phyloP scores from a whole-genome alignment of 2,888 invertebrate genomes.

The Nasonia oneida region DNA sequence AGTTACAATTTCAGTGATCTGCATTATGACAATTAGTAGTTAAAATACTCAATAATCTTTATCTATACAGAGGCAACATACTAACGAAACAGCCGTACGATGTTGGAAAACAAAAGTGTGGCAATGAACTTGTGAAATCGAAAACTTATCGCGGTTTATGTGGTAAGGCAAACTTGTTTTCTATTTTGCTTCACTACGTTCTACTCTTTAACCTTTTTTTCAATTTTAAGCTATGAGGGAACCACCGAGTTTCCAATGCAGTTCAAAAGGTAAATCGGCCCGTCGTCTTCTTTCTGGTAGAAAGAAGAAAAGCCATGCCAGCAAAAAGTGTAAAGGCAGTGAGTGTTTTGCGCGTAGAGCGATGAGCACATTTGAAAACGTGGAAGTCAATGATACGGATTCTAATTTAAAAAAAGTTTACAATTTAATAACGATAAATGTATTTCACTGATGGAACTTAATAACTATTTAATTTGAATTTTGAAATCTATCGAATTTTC shows the following conservation, averaged over 20 bases:
- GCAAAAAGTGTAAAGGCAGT: not conserved
- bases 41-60: not conserved
- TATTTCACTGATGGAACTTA: constrained; percentile 47
- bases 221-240: not conserved
- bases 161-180: not conserved
- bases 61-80: not conserved
- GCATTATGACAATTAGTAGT: not conserved
- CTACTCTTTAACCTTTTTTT: too few species aligned
- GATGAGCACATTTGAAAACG: not conserved
- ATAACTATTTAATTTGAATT: constrained; percentile 42
- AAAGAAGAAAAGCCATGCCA: not conserved
- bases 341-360: not conserved
- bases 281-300: not conserved
- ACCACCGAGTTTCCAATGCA: not conserved
- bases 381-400: not conserved
- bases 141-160: not conserved
- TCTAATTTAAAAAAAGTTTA: constrained; percentile 2
- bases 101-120: not conserved
- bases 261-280: not conserved
- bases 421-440: constrained; percentile 57
- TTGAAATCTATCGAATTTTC: not conserved
- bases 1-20: not conserved
- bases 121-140: not conserved
- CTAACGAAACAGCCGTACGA: not conserved
- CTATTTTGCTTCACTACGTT: not conserved